phyloP scores from a whole-genome alignment of 2,888 invertebrate genomes.

The Amitus sp. region DNA sequence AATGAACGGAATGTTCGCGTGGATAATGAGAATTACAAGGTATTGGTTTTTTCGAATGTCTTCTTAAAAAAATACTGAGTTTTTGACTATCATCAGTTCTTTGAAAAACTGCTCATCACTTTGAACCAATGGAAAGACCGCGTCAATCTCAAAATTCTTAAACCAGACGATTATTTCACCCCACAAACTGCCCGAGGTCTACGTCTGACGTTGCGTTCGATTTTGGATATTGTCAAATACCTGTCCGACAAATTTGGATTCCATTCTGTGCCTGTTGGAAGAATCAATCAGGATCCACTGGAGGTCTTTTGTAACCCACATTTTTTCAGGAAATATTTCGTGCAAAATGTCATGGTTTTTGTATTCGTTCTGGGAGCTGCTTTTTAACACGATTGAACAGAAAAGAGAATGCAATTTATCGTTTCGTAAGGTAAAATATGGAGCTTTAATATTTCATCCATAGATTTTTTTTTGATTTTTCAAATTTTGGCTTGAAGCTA shows the following conservation, averaged over 20 bases:
- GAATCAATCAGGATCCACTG: neutral
- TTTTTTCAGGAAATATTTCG: neutral
- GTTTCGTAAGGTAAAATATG: no score
- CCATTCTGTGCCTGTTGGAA: neutral
- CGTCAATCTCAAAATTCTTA: no score
- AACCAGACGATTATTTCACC: neutral
- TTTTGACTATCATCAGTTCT: neutral
- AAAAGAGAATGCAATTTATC: no score
- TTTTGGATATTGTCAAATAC: neutral
- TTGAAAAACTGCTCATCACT: no score
- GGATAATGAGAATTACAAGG: neutral
- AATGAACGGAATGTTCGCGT: neutral
- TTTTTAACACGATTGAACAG: no score
- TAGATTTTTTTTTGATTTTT: no score
- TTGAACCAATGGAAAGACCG: no score
- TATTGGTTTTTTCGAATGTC: neutral
- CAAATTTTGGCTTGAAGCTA: no score
- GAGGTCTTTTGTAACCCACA: no score
- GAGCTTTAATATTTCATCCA: no score
- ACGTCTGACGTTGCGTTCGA: neutral
- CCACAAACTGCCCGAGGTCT: neutral
- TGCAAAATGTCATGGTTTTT: neutral
- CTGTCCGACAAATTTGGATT: neutral
- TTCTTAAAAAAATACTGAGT: neutral
- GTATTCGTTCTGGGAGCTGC: no score